Evolutionary conservation across 2,797 vertebrate species (phyloP), one percentile per base, ranked within the genome.

Genomic region (Lagorchestes hirsutus): DNA sequence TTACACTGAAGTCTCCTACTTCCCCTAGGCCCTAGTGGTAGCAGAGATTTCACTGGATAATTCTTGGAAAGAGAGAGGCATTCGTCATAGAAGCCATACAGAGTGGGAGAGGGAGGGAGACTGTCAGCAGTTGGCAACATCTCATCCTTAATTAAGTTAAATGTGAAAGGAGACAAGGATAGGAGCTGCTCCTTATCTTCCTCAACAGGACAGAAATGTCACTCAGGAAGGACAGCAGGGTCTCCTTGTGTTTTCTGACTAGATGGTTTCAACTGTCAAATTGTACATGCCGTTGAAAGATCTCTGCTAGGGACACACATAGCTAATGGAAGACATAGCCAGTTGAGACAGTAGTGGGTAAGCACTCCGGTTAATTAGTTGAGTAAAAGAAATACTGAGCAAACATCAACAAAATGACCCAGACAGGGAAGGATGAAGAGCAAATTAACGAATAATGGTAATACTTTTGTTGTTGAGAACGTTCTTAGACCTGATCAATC

Each of bases 161-260:
- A 46, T 82, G n/a, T 82, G 40, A 34, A 92, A 96, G 34, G 95
- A 16, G 24, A 92, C 24, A 62, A 3, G 40, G 91, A 90, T 34
- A 55, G 57, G 55, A 2, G 2, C 3, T 34, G 8, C 74, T 93
- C 55, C 27, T 8, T 46, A 56, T 93, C 54, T 92, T 95, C 10
- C 34, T 87, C 55, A 54, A 40, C 18, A 92, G 87, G 96, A 93
- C 94, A 95, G 93, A 95, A 94, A 95, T 94, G 56, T 96, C 91
- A 94, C 54, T 67, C 87, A 93, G 50, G 90, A 92, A 93, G 93
- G 56, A 95, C 93, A 92, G 27, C 27, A 28, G 90, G n/a, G 52
- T n/a, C 50, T 24, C 95, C 16, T 40, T 74, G 67, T 22, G 40
- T 74, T 74, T 82, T 82, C 27, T 82, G 40, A 87, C 74, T 46